Evolutionary conservation across 2,888 invertebrate genomes (phyloP).

Genomic region (Drosophila vallismaia): DNA sequence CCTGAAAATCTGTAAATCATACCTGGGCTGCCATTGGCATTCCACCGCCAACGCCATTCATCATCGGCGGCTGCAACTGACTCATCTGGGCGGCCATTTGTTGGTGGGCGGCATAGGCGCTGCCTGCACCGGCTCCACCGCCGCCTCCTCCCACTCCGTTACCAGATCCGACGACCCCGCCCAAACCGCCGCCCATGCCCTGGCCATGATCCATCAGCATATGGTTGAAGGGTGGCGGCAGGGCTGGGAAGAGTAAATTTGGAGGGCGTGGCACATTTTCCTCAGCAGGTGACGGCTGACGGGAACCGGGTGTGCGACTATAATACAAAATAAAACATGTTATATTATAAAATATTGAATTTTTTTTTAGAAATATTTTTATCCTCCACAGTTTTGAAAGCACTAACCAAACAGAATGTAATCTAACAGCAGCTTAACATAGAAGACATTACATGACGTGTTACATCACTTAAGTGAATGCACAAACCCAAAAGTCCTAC

Average conservation of each 20-base stretch:
- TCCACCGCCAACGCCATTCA: slow-evolving; percentile 83
- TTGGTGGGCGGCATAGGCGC: slow-evolving; percentile 82
- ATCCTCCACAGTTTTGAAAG: background rate
- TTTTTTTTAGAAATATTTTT: background rate
- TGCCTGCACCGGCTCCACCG: slow-evolving; percentile 64
- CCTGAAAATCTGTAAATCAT: slow-evolving; percentile 9
- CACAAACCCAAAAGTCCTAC: slow-evolving; percentile 11
- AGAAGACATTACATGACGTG: slow-evolving; percentile 17
- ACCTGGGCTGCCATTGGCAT: slow-evolving; percentile 84
- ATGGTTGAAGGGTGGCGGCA: slow-evolving; percentile 85
- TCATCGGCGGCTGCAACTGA: slow-evolving; percentile 83
- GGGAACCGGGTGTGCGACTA: slow-evolving; percentile 94
- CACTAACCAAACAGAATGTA: background rate
- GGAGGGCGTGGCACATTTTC: slow-evolving; percentile 85
- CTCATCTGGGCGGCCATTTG: slow-evolving; percentile 83
- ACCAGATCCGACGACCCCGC: slow-evolving; percentile 58
- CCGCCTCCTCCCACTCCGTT: slow-evolving; percentile 51
- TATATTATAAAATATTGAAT: background rate
- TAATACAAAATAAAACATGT: background rate
- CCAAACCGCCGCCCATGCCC: slow-evolving; percentile 65
- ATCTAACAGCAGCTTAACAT: background rate
- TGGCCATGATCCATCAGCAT: slow-evolving; percentile 84
- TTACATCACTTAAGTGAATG: slow-evolving; percentile 2
- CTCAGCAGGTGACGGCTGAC: slow-evolving; percentile 96
- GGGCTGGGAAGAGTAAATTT: slow-evolving; percentile 82